These are phyloP conservation scores for Noturus placidus DNA, from an alignment of 2,113 vertebrate species.

Conservation along the genomic window DNA sequence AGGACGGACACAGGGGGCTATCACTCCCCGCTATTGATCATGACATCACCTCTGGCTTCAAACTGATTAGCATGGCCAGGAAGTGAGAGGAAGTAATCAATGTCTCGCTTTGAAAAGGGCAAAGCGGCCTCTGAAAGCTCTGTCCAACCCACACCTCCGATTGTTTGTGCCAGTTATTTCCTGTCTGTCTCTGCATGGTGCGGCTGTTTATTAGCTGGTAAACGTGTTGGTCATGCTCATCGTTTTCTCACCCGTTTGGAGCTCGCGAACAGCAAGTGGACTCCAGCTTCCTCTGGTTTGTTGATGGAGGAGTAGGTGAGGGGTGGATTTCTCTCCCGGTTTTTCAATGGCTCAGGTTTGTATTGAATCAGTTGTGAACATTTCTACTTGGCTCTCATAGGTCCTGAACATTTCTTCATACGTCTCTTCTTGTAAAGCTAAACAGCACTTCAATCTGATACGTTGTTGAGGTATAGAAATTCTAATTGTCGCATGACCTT, in stretches of 20 bases:
- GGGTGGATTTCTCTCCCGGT: slow-evolving; percentile 30
- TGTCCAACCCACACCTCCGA: slow-evolving; percentile 41
- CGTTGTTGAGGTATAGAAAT: slow-evolving; percentile 29
- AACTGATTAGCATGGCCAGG: slow-evolving; percentile 58
- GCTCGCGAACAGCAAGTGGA: slow-evolving; percentile 30
- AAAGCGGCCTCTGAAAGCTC: slow-evolving; percentile 51
- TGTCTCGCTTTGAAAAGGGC: slow-evolving; percentile 58
- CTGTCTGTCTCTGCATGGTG: slow-evolving; percentile 44
- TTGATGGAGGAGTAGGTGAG: slow-evolving; percentile 28
- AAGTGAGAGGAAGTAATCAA: slow-evolving; percentile 53
- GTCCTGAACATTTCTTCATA: neutral
- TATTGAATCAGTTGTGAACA: slow-evolving; percentile 16
- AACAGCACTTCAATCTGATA: slow-evolving; percentile 10
- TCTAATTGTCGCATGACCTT: slow-evolving; percentile 43
- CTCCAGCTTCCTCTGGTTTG: slow-evolving; percentile 34
- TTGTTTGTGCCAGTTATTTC: slow-evolving; percentile 52
- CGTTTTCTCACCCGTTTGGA: slow-evolving; percentile 32
- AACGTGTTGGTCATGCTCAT: slow-evolving; percentile 49
- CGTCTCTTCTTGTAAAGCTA: neutral
- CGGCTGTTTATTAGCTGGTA: slow-evolving; percentile 50
- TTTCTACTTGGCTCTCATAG: slow-evolving; percentile 11
- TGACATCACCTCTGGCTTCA: slow-evolving; percentile 51
- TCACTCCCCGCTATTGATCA: slow-evolving; percentile 43
- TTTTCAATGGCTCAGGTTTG: slow-evolving; percentile 20
- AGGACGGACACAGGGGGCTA: slow-evolving; percentile 41